Conservation (phyloP, 2,888 invertebrate species). For the Escarpia spicata region DNA sequence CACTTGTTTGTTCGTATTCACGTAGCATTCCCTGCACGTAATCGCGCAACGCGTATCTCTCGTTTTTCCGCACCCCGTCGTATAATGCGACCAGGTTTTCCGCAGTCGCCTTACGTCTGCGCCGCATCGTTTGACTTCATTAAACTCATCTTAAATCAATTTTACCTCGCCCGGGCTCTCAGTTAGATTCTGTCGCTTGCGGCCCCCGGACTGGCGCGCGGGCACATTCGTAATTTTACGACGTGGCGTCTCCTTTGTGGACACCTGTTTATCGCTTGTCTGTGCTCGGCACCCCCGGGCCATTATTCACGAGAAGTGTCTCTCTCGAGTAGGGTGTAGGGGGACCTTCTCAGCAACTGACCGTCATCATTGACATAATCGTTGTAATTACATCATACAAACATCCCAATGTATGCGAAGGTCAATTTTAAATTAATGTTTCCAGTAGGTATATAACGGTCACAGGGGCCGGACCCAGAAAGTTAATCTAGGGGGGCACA, state of each 20-base stretch:
- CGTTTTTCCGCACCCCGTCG: neutral
- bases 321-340: neutral
- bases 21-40: neutral
- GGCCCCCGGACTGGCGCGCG: neutral
- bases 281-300: neutral
- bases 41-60: neutral
- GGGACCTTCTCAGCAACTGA: neutral
- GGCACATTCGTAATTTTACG: neutral
- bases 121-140: constrained; percentile 1
- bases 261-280: neutral
- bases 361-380: neutral
- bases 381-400: neutral
- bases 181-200: neutral
- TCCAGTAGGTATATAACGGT: neutral
- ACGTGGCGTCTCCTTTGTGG: neutral
- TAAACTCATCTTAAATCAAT: constrained; percentile 7
- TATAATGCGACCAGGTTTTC: neutral
- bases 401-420: neutral
- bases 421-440: neutral
- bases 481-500: no score
- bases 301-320: neutral
- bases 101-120: neutral
- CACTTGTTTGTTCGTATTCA: neutral
- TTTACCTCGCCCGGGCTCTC: neutral
- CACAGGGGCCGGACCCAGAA: no score